A percentile compares a stretch with the other conserved stretches of the same genome.
Conservation (phyloP, 2,888 invertebrate species). For the Agelastica alni region DNA sequence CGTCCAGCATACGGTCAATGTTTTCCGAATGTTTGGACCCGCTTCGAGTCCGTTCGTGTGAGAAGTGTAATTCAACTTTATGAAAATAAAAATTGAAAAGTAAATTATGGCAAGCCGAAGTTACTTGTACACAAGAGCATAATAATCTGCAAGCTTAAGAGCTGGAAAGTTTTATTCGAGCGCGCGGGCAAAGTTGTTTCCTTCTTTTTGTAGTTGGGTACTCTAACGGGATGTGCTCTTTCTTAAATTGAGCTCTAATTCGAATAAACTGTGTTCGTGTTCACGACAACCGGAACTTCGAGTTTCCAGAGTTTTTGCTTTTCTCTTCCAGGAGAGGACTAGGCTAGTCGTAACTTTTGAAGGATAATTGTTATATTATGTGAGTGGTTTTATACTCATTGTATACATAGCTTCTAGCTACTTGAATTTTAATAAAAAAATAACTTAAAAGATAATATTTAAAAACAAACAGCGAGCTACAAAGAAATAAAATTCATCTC, state of each 20-base stretch:
- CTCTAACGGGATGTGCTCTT: constrained; percentile 27
- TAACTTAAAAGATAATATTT: too few relatives aligned
- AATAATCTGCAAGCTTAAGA: constrained; percentile 29
- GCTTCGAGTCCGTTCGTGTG: constrained; percentile 13
- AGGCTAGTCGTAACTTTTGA: too few relatives aligned
- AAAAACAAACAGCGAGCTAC: too few relatives aligned
- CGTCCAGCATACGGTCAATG: too few relatives aligned
- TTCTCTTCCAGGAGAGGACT: constrained; percentile 2
- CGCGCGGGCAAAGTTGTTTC: constrained; percentile 20
- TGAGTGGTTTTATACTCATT: too few relatives aligned
- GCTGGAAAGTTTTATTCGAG: constrained; percentile 30
- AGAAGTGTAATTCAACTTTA: constrained; percentile 26
- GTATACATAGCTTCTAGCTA: too few relatives aligned
- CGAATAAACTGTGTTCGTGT: constrained; percentile 30
- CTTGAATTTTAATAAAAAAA: too few relatives aligned
- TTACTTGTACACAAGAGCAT: constrained; percentile 27
- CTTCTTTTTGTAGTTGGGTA: constrained; percentile 26
- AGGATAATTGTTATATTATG: too few relatives aligned
- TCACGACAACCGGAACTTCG: constrained; percentile 29
- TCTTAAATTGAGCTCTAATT: constrained; percentile 33
- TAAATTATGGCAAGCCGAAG: constrained; percentile 23
- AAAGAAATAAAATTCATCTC: too few relatives aligned
- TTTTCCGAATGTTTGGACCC: too few relatives aligned
- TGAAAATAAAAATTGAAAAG: constrained; percentile 29
- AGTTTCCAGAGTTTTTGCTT: constrained; percentile 28